Conservation (phyloP, 2,113 vertebrate genomes). For the Bubo scandiacus region DNA sequence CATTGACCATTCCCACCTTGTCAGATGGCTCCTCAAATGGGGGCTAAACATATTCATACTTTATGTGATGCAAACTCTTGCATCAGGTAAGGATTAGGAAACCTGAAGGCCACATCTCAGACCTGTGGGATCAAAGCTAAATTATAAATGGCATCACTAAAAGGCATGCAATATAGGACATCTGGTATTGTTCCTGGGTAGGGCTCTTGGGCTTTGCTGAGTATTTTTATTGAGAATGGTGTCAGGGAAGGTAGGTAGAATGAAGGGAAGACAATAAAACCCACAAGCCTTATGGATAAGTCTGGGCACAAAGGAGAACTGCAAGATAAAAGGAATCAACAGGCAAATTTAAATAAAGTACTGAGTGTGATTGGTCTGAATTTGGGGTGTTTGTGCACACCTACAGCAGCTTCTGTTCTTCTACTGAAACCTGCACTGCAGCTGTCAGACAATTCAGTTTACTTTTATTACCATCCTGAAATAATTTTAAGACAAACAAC, state of each 20-base stretch:
- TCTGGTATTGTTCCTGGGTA: neutral
- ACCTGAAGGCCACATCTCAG: neutral
- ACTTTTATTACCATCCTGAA: neutral
- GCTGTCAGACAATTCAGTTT: neutral
- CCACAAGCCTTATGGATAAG: neutral
- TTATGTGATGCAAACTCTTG: neutral
- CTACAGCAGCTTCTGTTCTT: neutral
- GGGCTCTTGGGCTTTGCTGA: neutral
- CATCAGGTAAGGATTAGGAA: neutral
- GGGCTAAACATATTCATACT: neutral
- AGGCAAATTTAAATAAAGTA: neutral
- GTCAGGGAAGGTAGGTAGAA: neutral
- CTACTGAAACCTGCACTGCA: neutral
- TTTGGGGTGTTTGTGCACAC: neutral
- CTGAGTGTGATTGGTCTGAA: neutral
- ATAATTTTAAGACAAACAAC: conserved; percentile 10
- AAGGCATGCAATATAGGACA: neutral
- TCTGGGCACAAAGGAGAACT: neutral
- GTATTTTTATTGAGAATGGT: neutral
- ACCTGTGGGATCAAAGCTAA: neutral
- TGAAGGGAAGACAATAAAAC: neutral
- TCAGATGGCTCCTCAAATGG: neutral
- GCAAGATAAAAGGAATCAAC: neutral
- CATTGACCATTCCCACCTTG: neutral
- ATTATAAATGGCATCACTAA: neutral